phyloP scores from a whole-genome alignment of 2,797 vertebrate species.

The Sebastes steindachneri region DNA sequence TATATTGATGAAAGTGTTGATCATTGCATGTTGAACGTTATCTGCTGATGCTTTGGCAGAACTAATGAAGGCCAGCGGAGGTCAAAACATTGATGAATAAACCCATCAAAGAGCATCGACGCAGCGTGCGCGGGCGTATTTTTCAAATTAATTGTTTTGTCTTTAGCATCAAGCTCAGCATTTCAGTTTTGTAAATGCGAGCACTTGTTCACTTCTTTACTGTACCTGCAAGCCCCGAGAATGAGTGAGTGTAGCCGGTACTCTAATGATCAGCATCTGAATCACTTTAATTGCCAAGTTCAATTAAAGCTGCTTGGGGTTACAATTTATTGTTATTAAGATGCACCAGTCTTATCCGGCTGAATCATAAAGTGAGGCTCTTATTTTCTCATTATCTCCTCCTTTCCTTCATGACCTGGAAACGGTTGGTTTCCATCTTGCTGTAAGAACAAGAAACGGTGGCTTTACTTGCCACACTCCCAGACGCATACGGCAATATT shows the following conservation, averaged over 20 bases:
- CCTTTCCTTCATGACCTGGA: slow-evolving; percentile 12
- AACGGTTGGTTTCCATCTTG: slow-evolving; percentile 18
- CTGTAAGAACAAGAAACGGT: background rate
- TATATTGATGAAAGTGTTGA: background rate
- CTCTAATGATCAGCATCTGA: slow-evolving; percentile 44
- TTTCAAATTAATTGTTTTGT: slow-evolving; percentile 40
- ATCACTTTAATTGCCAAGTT: slow-evolving; percentile 54
- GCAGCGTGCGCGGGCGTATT: background rate
- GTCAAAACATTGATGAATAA: slow-evolving; percentile 27
- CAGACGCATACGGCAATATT: background rate
- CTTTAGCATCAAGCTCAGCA: slow-evolving; percentile 21
- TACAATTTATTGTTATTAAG: slow-evolving; percentile 36
- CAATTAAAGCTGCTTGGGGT: slow-evolving; percentile 44
- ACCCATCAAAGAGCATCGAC: slow-evolving; percentile 1
- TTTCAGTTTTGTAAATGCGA: background rate
- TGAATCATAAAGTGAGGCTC: slow-evolving; percentile 37
- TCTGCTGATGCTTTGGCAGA: background rate
- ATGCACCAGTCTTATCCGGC: slow-evolving; percentile 29
- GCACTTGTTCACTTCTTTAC: background rate
- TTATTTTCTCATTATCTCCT: slow-evolving; percentile 36
- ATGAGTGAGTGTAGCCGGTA: slow-evolving; percentile 8
- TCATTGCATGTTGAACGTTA: background rate
- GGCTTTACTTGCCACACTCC: background rate
- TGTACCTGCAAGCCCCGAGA: slow-evolving; percentile 1
- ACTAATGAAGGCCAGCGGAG: slow-evolving; percentile 21